Base-by-base conservation (phyloP, 2,888 invertebrate species). In the Ferrisia virgata region DNA sequence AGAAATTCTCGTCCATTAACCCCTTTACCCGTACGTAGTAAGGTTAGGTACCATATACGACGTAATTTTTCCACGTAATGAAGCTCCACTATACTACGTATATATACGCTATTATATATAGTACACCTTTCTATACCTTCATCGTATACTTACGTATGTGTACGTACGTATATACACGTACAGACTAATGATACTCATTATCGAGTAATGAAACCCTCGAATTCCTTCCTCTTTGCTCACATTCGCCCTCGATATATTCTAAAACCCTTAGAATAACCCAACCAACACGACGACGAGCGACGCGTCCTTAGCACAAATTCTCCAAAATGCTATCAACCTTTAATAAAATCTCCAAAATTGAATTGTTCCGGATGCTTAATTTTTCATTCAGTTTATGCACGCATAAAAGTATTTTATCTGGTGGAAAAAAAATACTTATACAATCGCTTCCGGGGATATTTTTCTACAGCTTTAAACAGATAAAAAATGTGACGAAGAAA, bases 341-440 rank as follows among this genome's bases (percentile, higher is more conserved):
- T 76, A 31, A 64, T 64, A 64, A 64, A 64, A 64, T 76, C 36
- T n/a, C 53, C 36, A 76, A 76, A 76, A 76, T 76, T 76, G 72
- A 76, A 76, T 33, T 15, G 72, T 76, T 76, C 36, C 72, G 72
- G 72, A 76, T 76, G 72, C 18, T 76, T 76, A 76, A 76, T 76
- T 76, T 76, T 36, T 76, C 72, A 76, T 76, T 76, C 72, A 18
- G 72, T 8, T 76, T 76, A 76, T 76, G 36, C 72, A 18, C 72
- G 18, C 2, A 22, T 22, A 39, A 9, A 25, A 1, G 58, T 58
- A 28, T 64, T 64, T 64, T 64, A 64, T 64, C 64, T 13, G 28
- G 31, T 15, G 64, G 28, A 28, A 64, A 28, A 64, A 28, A 64
- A 64, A 58, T 25, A 22, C 58, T 6, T 8, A 2, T 53, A 18